Base-by-base conservation (phyloP, 2,113 vertebrate species). In the Sula dactylatra region DNA sequence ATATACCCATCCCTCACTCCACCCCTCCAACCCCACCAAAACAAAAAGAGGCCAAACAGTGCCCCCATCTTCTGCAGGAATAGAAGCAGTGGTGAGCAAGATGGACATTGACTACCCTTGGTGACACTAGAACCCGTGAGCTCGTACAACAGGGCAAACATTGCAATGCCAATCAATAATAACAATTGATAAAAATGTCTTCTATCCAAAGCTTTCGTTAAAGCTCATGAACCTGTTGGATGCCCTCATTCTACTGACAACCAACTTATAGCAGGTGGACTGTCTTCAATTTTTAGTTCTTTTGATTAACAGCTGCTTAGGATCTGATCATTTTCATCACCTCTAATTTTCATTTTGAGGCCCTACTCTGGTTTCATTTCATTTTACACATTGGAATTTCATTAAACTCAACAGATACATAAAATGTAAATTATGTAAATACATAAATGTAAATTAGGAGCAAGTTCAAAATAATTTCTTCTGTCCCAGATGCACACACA, bases 41-140 rank as follows among this genome's bases (percentile, higher is more conserved):
- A n/a, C 1, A 5, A 22, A 17, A 7, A 52, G 12, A 52, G 9
- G 3, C 17, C 4, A 1, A 36, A 2, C 2, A 16, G 31, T 20
- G 9, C 2, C 15, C 10, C 6, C 14, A 9, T n/a, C 10, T 44
- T 78, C 22, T 31, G 16, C 59, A 61, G 47, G 16, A 88, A 31
- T 5, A 74, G 59, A 65, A 82, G 15, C 17, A n/a, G 10, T 14
- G 16, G 13, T 61, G 56, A 73, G 26, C 34, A 73, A 54, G 22
- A 6, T 26, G 15, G 19, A 34, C 10, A 54, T 12, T 65, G 45
- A 25, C 17, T 12, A 54, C 9, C 6, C 7, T 44, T 66, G 47
- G 6, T 66, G 52, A 58, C 24, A 67, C 8, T 1, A 36, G 36
- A 40, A 61, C 4, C 29, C 1, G 2, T 38, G 34, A 44, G 70